phyloP scores from a whole-genome alignment of 1,140 invertebrate species.

The Trachelipus rathkii region DNA sequence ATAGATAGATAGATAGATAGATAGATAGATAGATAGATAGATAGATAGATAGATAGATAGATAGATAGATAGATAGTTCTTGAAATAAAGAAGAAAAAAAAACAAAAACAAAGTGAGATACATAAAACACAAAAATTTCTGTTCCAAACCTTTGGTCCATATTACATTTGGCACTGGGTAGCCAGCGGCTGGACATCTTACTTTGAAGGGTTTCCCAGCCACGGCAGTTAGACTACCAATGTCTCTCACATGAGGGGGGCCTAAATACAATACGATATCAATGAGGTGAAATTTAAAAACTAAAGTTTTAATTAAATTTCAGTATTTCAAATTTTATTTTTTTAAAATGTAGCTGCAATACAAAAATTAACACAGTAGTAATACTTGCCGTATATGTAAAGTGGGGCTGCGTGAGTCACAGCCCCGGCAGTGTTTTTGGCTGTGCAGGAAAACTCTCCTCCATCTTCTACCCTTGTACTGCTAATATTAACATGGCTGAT shows the following conservation, averaged over 20 bases:
- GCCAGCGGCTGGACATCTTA: slow-evolving; percentile 88
- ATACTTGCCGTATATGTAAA: slow-evolving; percentile 77
- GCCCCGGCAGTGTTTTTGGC: slow-evolving; percentile 73
- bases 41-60: too few relatives aligned
- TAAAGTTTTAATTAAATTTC: too few relatives aligned
- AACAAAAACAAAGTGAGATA: too few relatives aligned
- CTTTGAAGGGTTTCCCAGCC: slow-evolving; percentile 73
- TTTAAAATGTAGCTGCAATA: background rate
- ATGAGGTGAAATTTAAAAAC: background rate
- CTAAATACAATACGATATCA: slow-evolving; percentile 51
- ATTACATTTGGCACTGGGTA: slow-evolving; percentile 82
- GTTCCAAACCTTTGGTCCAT: slow-evolving; percentile 74
- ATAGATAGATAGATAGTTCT: too few relatives aligned
- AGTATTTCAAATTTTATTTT: too few relatives aligned
- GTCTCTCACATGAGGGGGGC: slow-evolving; percentile 76
- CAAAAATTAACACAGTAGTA: background rate
- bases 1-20: too few relatives aligned
- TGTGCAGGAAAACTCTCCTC: slow-evolving; percentile 75
- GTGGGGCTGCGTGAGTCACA: slow-evolving; percentile 66
- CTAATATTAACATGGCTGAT: slow-evolving; percentile 83
- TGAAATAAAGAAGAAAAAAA: too few relatives aligned
- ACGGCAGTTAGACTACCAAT: slow-evolving; percentile 90
- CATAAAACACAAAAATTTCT: too few relatives aligned
- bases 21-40: too few relatives aligned
- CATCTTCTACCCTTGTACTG: slow-evolving; percentile 74